These are phyloP conservation scores for Pachyseris speciosa DNA, from an alignment of 64 coral and sea anemone species.

Conservation along the genomic window DNA sequence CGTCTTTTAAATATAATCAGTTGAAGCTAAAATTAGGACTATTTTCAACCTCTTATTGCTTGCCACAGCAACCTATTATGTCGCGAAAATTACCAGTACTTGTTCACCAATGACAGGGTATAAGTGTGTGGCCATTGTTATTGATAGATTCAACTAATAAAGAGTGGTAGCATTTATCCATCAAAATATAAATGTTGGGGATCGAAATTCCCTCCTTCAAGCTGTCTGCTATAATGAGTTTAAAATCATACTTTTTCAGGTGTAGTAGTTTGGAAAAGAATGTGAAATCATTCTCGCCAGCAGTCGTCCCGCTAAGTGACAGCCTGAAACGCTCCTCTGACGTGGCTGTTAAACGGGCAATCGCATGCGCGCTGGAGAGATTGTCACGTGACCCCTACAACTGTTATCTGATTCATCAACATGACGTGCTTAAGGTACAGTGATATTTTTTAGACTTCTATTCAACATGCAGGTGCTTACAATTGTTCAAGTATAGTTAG, in stretches of 20 bases:
- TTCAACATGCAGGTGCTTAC: too few relatives aligned
- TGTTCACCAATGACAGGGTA: too few relatives aligned
- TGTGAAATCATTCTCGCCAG: conserved; percentile 72
- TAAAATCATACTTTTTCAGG: neutral
- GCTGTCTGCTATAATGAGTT: neutral
- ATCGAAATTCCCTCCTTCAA: neutral
- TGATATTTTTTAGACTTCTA: neutral
- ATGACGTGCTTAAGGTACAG: conserved; percentile 77
- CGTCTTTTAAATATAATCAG: too few relatives aligned
- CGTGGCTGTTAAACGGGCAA: conserved; percentile 61
- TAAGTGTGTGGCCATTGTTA: too few relatives aligned
- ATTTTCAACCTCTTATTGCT: too few relatives aligned
- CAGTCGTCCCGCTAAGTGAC: conserved; percentile 70
- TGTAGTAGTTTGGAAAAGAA: conserved; percentile 82
- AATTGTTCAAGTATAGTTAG: too few relatives aligned
- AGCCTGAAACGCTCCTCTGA: conserved; percentile 60
- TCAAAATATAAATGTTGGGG: too few relatives aligned
- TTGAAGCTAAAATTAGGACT: too few relatives aligned
- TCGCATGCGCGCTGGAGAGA: conserved; percentile 71
- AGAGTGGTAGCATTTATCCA: too few relatives aligned
- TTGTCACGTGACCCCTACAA: conserved; percentile 74
- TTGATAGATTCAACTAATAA: too few relatives aligned
- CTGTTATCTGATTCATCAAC: conserved; percentile 80
- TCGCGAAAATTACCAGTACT: too few relatives aligned
- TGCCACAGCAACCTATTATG: too few relatives aligned